A percentile compares a stretch with the other conserved stretches of the same genome.
These are phyloP conservation scores for Malaclemys terrapin DNA, from an alignment of 2,113 vertebrate genomes.

Conservation along the genomic window DNA sequence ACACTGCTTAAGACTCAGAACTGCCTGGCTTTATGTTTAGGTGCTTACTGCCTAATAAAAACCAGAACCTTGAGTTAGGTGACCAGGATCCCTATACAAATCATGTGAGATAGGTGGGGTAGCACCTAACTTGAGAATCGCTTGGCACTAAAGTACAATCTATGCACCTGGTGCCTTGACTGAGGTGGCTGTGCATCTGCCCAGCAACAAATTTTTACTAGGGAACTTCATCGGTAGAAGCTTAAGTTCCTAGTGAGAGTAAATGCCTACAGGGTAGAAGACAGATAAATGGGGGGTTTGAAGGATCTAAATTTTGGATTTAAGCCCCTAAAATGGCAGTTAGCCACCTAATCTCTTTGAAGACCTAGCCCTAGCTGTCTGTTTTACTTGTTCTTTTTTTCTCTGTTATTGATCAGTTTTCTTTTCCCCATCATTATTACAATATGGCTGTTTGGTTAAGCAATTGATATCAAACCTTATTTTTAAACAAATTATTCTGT, in stretches of 20 bases:
- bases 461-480: not conserved
- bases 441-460: not conserved
- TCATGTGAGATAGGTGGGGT: not conserved
- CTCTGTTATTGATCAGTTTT: not conserved
- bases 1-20: not conserved
- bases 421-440: not conserved
- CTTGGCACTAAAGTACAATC: not conserved
- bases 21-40: not conserved
- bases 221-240: not conserved
- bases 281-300: not conserved
- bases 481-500: not conserved
- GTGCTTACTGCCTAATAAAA: not conserved
- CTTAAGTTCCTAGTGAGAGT: not conserved
- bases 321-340: not conserved
- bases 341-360: not conserved
- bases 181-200: not conserved
- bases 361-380: too few species aligned
- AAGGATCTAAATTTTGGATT: not conserved
- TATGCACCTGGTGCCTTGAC: not conserved
- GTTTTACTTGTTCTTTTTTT: not conserved
- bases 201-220: not conserved
- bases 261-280: not conserved
- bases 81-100: not conserved
- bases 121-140: not conserved
- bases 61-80: not conserved